A percentile compares a stretch with the other conserved stretches of the same genome.
Conservation (phyloP, 37 sponge, comb jelly and placozoan species). For the Cladorhizidae sp. region DNA sequence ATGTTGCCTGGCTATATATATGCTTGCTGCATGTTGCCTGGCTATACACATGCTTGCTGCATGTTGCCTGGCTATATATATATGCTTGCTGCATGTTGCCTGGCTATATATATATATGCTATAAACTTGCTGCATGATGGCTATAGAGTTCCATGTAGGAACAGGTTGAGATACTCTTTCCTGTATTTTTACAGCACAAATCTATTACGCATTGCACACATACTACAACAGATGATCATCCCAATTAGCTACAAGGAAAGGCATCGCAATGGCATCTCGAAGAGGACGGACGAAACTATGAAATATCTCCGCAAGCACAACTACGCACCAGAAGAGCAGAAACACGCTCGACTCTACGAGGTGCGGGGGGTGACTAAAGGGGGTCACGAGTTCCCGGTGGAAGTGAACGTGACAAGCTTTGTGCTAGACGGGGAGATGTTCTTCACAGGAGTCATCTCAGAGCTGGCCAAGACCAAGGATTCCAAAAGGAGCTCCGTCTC, state of each 20-base stretch:
- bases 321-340: conserved; percentile 65
- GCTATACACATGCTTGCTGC: too few relatives aligned
- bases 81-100: too few relatives aligned
- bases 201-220: too few relatives aligned
- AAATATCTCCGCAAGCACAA: conserved; percentile 67
- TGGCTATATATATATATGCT: too few relatives aligned
- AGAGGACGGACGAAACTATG: conserved; percentile 29
- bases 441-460: conserved; percentile 65
- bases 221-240: conserved; percentile 73
- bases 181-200: too few relatives aligned
- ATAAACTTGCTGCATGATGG: too few relatives aligned
- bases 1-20: too few relatives aligned
- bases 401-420: conserved; percentile 69
- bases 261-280: conserved; percentile 58
- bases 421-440: conserved; percentile 67
- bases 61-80: too few relatives aligned
- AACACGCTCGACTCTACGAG: conserved; percentile 68
- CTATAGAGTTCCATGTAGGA: too few relatives aligned
- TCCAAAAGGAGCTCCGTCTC: conserved; percentile 19
- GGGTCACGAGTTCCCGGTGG: conserved; percentile 55
- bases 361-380: conserved; percentile 54
- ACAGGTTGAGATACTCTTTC: too few relatives aligned
- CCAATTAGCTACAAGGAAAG: conserved; percentile 52
- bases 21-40: too few relatives aligned
- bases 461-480: conserved; percentile 7